Evolutionary conservation across 2,113 vertebrate genomes (phyloP), one percentile per base, ranked within the genome.

Genomic region (Catharus fuscescens): DNA sequence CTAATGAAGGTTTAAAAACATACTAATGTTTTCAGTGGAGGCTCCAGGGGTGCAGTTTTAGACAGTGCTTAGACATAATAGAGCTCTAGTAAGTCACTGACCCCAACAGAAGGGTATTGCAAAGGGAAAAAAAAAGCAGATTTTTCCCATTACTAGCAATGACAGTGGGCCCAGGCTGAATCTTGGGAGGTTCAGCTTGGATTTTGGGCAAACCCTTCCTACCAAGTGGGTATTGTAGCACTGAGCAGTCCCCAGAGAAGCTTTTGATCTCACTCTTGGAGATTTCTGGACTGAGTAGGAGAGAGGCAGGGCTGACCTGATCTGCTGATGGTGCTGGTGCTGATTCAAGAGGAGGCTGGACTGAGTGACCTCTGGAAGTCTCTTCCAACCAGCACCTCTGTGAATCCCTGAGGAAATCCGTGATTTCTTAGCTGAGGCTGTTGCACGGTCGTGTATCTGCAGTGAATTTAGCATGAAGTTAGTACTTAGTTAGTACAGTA

Each of bases 71-170:
- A 38, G 38, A 38, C 38, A 38, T 38, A 38, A 38, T 10, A 38
- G 38, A 38, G 38, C 38, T 38, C 38, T 38, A 38, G 38, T 38
- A 38, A 38, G 38, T 38, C 38, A 38, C 38, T 38, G 38, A 38
- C 38, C 38, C 38, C 38, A 38, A 38, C 38, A 38, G 38, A 38
- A 38, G 38, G 1, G 6, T 4, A 40, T 10, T 80, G 28, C 5
- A 69, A 61, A 44, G 2, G 11, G 1, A 18, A 18, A 45, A 28
- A 23, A 0, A 3, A 7, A 3, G 10, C 1, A 9, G 11, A 2
- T 12, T 52, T 72, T 65, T 4, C 16, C 56, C 23, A 24, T 52
- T 15, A 6, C 3, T 52, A 8, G 0, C 12, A 28, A 12, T 34
- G 19, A 4, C 19, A 80, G 7, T 10, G 17, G 34, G 1, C 28